Conservation (phyloP, 2,113 vertebrate species). For the Lophochroa leadbeateri region DNA sequence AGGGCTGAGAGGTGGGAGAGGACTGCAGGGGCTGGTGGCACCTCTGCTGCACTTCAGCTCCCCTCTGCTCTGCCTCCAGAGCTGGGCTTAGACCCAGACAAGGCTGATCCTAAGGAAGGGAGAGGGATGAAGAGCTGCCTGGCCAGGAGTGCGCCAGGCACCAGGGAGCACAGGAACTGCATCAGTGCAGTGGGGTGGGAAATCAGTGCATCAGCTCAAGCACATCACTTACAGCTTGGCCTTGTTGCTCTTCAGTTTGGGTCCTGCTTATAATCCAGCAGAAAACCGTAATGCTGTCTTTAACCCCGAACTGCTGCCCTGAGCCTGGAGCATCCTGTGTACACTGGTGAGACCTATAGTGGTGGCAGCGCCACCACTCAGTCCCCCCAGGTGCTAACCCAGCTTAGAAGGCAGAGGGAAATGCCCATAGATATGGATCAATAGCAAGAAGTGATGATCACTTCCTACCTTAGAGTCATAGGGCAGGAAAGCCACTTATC, state of each 20-base stretch:
- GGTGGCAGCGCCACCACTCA: neutral
- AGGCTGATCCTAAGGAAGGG: neutral
- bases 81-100: neutral
- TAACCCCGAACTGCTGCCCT: too few species aligned
- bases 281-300: accelerated
- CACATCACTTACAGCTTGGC: accelerated
- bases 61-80: neutral
- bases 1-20: neutral
- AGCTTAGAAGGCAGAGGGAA: accelerated
- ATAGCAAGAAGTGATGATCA: accelerated
- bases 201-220: accelerated
- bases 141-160: too few species aligned
- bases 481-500: neutral
- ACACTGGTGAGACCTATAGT: accelerated
- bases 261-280: neutral
- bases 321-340: accelerated
- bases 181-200: neutral
- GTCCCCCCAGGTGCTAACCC: accelerated
- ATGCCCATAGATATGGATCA: neutral
- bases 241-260: neutral
- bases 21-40: neutral
- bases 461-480: accelerated
- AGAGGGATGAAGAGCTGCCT: neutral
- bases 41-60: neutral
- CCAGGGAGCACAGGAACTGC: neutral